phyloP scores from a whole-genome alignment of 1,140 invertebrate genomes.

The Ridgeia piscesae region DNA sequence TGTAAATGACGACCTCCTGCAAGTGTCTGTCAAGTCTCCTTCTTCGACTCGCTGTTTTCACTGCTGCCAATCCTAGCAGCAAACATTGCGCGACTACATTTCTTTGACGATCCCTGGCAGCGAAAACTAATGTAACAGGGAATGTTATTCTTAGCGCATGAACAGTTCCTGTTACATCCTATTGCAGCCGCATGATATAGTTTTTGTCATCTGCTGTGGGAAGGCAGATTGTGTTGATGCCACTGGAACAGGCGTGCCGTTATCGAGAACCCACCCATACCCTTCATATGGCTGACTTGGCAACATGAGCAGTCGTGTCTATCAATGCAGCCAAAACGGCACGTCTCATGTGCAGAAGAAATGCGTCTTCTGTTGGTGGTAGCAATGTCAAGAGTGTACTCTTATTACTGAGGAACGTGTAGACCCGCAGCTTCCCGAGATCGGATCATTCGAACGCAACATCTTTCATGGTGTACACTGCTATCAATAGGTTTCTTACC shows the following conservation, averaged over 20 bases:
- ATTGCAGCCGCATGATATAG: not conserved
- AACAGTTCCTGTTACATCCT: constrained; percentile 12
- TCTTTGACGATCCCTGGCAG: constrained; percentile 1
- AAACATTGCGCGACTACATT: not conserved
- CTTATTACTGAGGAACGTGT: too few relatives aligned
- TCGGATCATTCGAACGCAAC: too few relatives aligned
- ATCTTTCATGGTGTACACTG: too few relatives aligned
- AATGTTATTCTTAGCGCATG: not conserved
- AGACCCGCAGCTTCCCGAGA: too few relatives aligned
- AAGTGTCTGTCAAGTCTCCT: not conserved
- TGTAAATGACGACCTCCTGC: too few relatives aligned
- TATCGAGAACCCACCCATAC: not conserved
- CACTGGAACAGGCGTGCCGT: not conserved
- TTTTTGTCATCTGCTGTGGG: constrained; percentile 8
- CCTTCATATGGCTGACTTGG: too few relatives aligned
- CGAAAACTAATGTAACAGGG: not conserved
- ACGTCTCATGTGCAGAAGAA: too few relatives aligned
- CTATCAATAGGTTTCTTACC: too few relatives aligned
- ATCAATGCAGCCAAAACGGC: too few relatives aligned
- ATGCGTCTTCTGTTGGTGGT: too few relatives aligned
- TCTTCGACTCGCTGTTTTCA: not conserved
- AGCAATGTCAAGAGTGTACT: too few relatives aligned
- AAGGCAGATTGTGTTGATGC: not conserved
- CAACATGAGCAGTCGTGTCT: too few relatives aligned
- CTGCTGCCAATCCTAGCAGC: not conserved